Conservation (phyloP, 2,888 invertebrate species). For the Amorpha juglandis region DNA sequence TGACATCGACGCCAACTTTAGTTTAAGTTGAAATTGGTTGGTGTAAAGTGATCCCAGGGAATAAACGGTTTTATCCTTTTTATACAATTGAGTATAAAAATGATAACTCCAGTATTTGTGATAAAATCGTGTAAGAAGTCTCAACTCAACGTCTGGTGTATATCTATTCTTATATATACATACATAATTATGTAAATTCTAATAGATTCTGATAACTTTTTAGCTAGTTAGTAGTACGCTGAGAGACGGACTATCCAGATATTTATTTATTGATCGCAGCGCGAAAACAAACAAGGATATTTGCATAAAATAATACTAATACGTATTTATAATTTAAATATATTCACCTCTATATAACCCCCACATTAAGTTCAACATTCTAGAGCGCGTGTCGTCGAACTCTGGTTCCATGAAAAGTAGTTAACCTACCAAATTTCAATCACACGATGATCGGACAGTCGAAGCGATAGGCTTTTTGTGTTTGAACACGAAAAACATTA, state of each 20-base stretch:
- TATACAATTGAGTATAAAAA: too few relatives aligned
- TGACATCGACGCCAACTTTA: too few relatives aligned
- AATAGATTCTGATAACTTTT: too few relatives aligned
- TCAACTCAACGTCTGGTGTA: too few relatives aligned
- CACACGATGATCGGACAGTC: slow-evolving; percentile 51
- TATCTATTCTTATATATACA: too few relatives aligned
- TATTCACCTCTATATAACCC: slow-evolving; percentile 7
- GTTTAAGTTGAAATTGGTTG: too few relatives aligned
- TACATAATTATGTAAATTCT: too few relatives aligned
- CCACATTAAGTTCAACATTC: slow-evolving; percentile 26
- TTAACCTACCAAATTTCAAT: slow-evolving; percentile 63
- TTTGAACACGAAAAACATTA: slow-evolving; percentile 58
- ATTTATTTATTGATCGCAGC: not conserved
- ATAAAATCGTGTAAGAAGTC: too few relatives aligned
- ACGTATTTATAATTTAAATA: slow-evolving; percentile 9
- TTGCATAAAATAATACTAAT: not conserved
- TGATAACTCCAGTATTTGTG: too few relatives aligned
- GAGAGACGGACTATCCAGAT: not conserved
- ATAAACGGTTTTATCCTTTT: too few relatives aligned
- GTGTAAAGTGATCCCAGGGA: too few relatives aligned
- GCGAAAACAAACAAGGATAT: not conserved
- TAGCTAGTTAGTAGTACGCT: not conserved
- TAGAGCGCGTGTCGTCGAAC: slow-evolving; percentile 51
- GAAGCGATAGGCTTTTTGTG: slow-evolving; percentile 56
- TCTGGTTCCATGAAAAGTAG: slow-evolving; percentile 54